Evolutionary conservation across 2,888 invertebrate genomes (phyloP).

Genomic region (Stratiomys singularior): DNA sequence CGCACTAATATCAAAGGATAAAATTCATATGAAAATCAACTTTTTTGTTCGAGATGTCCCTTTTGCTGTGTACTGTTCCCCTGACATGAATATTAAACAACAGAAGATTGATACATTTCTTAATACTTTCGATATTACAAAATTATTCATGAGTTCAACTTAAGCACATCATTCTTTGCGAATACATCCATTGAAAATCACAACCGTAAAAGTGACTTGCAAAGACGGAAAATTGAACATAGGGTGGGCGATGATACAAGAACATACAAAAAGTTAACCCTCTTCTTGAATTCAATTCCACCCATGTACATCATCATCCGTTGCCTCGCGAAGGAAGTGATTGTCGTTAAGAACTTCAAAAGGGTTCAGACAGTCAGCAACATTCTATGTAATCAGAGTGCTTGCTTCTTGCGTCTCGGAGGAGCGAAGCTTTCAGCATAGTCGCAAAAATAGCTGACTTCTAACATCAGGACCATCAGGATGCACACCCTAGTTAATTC

Average conservation of each 20-base stretch:
- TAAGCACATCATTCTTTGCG: neutral
- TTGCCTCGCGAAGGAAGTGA: constrained; percentile 1
- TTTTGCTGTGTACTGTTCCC: neutral
- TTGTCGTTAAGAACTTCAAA: neutral
- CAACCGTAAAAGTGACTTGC: neutral
- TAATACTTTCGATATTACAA: neutral
- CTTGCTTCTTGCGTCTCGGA: neutral
- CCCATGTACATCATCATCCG: neutral
- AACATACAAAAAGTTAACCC: neutral
- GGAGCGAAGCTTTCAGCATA: too few relatives aligned
- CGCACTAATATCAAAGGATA: too few relatives aligned
- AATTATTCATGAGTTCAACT: neutral
- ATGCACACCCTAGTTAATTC: too few relatives aligned
- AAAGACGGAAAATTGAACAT: neutral
- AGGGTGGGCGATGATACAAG: neutral
- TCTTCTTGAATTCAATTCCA: neutral
- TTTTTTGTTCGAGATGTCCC: too few relatives aligned
- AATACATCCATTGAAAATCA: neutral
- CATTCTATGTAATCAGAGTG: neutral
- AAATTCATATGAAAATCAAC: too few relatives aligned
- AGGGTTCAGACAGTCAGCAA: constrained; percentile 7
- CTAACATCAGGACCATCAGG: too few relatives aligned
- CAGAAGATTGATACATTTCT: neutral
- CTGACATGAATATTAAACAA: neutral
- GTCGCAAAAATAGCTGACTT: too few relatives aligned